Evolutionary conservation across 2,888 invertebrate species (phyloP), one percentile per base, ranked within the genome.

Genomic region (Hipparchia semele): DNA sequence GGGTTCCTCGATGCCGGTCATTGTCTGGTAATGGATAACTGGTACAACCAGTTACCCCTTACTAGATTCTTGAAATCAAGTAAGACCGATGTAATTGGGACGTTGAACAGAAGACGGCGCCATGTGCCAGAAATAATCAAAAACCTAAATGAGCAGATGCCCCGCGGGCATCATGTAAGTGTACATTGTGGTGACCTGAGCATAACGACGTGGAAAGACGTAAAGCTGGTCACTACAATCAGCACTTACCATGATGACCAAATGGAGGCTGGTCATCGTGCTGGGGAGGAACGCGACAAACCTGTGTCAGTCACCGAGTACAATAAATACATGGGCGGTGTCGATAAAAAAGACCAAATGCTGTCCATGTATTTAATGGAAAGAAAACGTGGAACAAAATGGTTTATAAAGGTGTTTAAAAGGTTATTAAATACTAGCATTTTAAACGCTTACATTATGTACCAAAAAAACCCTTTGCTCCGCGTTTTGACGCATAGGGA

Each of bases 11-110:
- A 78, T 75, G 53, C 53, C 12, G 53, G 53, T 10, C 53, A 53
- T 10, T 53, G 53, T 10, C 53, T 53, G 53, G 53, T 68, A 9
- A 68, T 68, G 76, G 76, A 76, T 61, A 77, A 79, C 53, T 79
- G 56, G 51, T 79, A 73, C 51, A 77, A 78, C 62, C 60, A 61
- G 13, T 49, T 62, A 33, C n/a, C 23, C 6, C 53, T 70, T n/a
- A 70, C 69, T 23, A 60, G 61, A n/a, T 70, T 23, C 61, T 12
- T 70, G 23, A 70, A 70, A 61, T n/a, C 9, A n/a, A 45, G 39
- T 4, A 2, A 33, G 8, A 70, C 69, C 6, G 69, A 61, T 10
- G 61, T 70, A n/a, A 7, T 68, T 33, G 59, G 59, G 9, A 59
- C 59, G 23, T 13, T 59, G 59, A 59, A 33, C 33, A 23, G 59